Base-by-base conservation (phyloP, 2,797 vertebrate species). In the Morelia viridis region DNA sequence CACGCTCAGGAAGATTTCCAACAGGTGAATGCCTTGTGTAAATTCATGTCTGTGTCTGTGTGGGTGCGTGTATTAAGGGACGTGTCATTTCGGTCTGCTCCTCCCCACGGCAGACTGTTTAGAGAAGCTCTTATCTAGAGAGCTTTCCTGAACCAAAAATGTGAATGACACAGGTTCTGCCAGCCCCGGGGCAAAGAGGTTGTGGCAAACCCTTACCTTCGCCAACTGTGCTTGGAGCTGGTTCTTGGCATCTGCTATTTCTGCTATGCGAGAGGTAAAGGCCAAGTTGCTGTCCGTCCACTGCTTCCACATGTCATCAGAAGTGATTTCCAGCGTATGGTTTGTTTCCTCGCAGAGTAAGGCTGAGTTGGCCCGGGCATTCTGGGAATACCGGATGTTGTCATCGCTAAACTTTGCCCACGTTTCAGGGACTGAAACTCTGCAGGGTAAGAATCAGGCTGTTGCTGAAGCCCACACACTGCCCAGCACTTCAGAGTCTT, bases 391-490 rank as follows among this genome's bases (percentile, higher is more conserved):
- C 65, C 88, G 95, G 93, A 97, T 96, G 92, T 97, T 97, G 96
- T 97, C 94, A 7, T 97, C 96, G 17, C 94, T 97, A 94, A 96
- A 98, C 95, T 96, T 97, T 84, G 94, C 93, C 96, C 96, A 97
- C 0, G 96, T 95, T 92, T 94, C 94, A 0, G 96, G 95, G 89
- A 96, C 93, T 0, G 97, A 95, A 92, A 96, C 80, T 13, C 96
- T 97, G 92, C 28, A 35, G 90, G 85, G 85, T 10, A 85, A 12
- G 71, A 58, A 9, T 22, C 28, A 35, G 19, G 15, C 62, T 60
- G 26, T 2, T 13, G 24, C 28, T 22, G 0, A 61, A 90, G 1
- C 26, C 17, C 9, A 17, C 85, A 0, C 2, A 8, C 83, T 56
- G 87, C 85, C 19, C 46, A 13, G 17, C 24, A 5, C 17, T 62